These are phyloP conservation scores for Hypomesus transpacificus DNA, from an alignment of 2,113 vertebrate species.

Conservation along the genomic window DNA sequence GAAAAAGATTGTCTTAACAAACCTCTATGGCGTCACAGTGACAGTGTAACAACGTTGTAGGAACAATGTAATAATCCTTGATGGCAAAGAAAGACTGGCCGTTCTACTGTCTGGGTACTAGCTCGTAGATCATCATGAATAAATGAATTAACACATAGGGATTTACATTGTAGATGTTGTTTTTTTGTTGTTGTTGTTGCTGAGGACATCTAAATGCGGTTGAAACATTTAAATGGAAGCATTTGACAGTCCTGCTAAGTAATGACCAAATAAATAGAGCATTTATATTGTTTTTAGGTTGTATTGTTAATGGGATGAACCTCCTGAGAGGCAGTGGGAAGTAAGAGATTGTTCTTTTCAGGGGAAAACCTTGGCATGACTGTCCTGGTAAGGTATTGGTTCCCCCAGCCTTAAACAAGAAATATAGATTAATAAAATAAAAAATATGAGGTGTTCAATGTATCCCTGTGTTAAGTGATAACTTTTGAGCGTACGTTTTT, in stretches of 20 bases:
- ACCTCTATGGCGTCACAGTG: conserved; percentile 28
- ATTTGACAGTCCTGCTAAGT: conserved; percentile 65
- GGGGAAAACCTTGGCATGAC: no score
- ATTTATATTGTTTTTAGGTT: conserved; percentile 53
- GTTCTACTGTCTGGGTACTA: conserved; percentile 33
- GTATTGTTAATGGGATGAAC: not conserved
- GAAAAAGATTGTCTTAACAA: conserved; percentile 16
- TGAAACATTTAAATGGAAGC: conserved; percentile 56
- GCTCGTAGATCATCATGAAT: conserved; percentile 41
- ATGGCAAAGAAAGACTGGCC: conserved; percentile 24
- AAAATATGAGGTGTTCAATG: no score
- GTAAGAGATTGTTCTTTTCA: no score
- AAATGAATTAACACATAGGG: conserved; percentile 54
- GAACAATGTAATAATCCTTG: conserved; percentile 43
- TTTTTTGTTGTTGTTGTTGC: conserved; percentile 31
- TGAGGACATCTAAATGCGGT: conserved; percentile 51
- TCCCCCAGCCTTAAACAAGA: no score
- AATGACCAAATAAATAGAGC: conserved; percentile 66
- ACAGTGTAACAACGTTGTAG: conserved; percentile 45
- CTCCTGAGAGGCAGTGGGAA: no score
- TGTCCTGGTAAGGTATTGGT: no score
- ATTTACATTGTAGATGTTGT: conserved; percentile 42
- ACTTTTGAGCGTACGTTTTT: no score
- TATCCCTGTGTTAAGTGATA: no score
- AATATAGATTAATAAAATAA: no score